phyloP scores from a whole-genome alignment of 2,113 vertebrate genomes.

The Lepisosteus oculatus region DNA sequence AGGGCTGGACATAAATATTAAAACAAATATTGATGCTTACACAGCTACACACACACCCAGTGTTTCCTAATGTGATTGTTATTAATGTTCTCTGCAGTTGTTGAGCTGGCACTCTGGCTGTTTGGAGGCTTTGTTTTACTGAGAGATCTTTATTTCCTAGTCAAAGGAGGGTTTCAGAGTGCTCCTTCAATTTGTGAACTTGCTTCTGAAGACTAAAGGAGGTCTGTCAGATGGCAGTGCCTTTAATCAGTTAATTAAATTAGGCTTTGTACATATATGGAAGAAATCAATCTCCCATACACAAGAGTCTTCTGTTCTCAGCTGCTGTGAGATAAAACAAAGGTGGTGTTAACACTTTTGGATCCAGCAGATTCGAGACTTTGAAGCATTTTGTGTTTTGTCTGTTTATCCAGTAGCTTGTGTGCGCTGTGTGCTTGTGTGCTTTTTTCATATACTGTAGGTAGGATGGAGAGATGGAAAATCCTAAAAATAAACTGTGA shows the following conservation, averaged over 20 bases:
- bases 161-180: constrained; percentile 6
- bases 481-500: background rate
- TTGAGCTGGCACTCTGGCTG: background rate
- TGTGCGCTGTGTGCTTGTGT: background rate
- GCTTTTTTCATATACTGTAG: background rate
- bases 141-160: background rate
- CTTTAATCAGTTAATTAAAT: constrained; percentile 33
- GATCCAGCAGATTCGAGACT: background rate
- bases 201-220: background rate
- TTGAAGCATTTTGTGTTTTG: background rate
- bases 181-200: background rate
- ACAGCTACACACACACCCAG: background rate
- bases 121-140: background rate
- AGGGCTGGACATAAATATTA: background rate
- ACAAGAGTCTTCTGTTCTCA: background rate
- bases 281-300: constrained; percentile 3
- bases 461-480: background rate
- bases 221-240: background rate
- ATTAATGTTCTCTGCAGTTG: background rate
- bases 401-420: background rate
- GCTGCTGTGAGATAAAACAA: too few relatives aligned
- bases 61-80: background rate
- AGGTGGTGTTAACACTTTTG: background rate
- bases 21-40: background rate
- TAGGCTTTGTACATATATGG: constrained; percentile 15